Conservation (phyloP, 1,140 invertebrate species). For the Plodia interpunctella region DNA sequence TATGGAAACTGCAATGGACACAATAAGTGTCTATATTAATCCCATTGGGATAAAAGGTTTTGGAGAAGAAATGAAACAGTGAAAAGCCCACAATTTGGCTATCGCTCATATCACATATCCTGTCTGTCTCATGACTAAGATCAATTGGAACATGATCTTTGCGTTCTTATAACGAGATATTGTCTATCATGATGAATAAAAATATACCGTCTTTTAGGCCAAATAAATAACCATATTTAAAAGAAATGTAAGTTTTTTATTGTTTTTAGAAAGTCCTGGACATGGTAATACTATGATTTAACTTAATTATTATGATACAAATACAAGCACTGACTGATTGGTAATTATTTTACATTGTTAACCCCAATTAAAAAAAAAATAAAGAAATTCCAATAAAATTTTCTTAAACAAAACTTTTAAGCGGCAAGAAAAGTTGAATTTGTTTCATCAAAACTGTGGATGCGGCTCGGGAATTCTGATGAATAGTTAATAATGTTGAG, state of each 20-base stretch:
- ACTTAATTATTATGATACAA: no score
- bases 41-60: not conserved
- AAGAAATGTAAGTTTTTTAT: not conserved
- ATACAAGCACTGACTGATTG: no score
- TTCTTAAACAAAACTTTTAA: no score
- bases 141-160: not conserved
- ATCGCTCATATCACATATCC: constrained; percentile 1
- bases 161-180: not conserved
- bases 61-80: not conserved
- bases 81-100: not conserved
- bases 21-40: not conserved
- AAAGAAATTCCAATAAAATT: not conserved
- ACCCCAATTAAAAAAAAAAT: not conserved
- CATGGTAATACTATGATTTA: no score
- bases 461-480: not conserved
- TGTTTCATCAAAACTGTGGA: not conserved
- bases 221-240: no score
- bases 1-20: no score
- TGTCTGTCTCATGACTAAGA: not conserved
- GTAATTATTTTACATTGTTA: no score
- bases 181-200: not conserved
- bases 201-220: not conserved
- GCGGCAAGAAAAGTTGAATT: not conserved
- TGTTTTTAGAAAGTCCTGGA: not conserved
- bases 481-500: not conserved